A percentile compares a stretch with the other conserved stretches of the same genome.
These are phyloP conservation scores for Limnephilus auricula DNA, from an alignment of 2,888 invertebrate genomes.

Conservation along the genomic window DNA sequence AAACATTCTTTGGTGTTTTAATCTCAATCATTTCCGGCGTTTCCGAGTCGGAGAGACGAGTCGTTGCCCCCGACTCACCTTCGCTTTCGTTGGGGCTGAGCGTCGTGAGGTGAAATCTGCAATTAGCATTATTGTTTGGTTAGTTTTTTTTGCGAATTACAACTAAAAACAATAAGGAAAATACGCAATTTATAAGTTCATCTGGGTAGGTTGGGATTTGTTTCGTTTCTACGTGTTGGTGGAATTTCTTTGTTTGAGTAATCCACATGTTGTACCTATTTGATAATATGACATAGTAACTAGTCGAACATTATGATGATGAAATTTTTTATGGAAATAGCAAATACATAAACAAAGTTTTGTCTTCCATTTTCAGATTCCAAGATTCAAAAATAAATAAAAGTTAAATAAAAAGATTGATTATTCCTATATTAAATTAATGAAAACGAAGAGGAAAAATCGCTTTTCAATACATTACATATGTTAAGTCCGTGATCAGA, in stretches of 20 bases:
- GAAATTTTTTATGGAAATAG: too few species aligned
- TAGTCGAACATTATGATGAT: too few species aligned
- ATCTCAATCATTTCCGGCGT: conserved; percentile 62
- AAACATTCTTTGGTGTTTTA: conserved; percentile 61
- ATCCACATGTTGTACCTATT: background rate
- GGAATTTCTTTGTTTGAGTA: background rate
- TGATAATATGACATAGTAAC: too few species aligned
- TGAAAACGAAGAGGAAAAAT: too few species aligned
- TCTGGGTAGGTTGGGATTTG: background rate
- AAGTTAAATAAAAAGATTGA: too few species aligned
- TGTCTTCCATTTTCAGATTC: too few species aligned
- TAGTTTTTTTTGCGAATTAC: background rate
- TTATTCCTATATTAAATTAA: too few species aligned
- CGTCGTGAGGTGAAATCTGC: conserved; percentile 52
- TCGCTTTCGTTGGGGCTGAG: conserved; percentile 49
- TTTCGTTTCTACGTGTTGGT: background rate
- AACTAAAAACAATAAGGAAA: background rate
- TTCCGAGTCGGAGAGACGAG: conserved; percentile 54
- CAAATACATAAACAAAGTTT: too few species aligned
- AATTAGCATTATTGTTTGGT: conserved; percentile 32
- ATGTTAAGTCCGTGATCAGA: too few species aligned
- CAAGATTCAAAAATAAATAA: too few species aligned
- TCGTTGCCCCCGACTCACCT: conserved; percentile 57
- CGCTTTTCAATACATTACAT: too few species aligned
- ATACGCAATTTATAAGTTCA: background rate